These are phyloP conservation scores for Xiphophorus couchianus DNA, from an alignment of 2,113 vertebrate genomes.

Conservation along the genomic window DNA sequence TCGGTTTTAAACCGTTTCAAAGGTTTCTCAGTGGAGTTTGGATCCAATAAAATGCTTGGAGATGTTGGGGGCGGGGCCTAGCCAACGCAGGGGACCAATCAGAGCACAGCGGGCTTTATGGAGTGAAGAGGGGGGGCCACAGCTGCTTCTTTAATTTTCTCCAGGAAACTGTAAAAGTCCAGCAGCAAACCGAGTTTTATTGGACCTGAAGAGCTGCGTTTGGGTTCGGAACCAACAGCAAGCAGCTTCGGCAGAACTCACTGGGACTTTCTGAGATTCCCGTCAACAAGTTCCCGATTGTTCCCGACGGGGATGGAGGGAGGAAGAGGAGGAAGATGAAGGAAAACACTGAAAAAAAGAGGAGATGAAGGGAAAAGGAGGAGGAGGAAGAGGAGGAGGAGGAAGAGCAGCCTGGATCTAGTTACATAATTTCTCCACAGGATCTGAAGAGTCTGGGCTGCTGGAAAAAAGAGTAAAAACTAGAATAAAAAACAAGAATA, in stretches of 20 bases:
- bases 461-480: neutral
- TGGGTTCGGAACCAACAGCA: too few relatives aligned
- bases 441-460: constrained; percentile 49
- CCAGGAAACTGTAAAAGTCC: neutral
- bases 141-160: neutral
- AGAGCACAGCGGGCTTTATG: neutral
- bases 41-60: neutral
- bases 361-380: neutral
- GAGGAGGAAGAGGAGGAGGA: neutral
- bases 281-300: constrained; percentile 56
- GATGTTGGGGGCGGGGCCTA: neutral
- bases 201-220: neutral
- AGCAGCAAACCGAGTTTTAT: neutral
- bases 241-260: neutral
- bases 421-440: constrained; percentile 68
- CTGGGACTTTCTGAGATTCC: constrained; percentile 6
- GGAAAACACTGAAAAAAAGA: neutral
- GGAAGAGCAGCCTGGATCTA: constrained; percentile 46
- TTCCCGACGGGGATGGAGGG: constrained; percentile 22
- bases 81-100: neutral
- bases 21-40: neutral
- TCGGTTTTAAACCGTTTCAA: too few relatives aligned
- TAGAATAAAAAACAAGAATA: neutral
- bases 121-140: neutral
- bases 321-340: neutral